Percentiles rank a stretch among this genome's conserved stretches.
These are phyloP conservation scores for Monodelphis domestica DNA, from an alignment of 2,797 vertebrate genomes.

Conservation along the genomic window DNA sequence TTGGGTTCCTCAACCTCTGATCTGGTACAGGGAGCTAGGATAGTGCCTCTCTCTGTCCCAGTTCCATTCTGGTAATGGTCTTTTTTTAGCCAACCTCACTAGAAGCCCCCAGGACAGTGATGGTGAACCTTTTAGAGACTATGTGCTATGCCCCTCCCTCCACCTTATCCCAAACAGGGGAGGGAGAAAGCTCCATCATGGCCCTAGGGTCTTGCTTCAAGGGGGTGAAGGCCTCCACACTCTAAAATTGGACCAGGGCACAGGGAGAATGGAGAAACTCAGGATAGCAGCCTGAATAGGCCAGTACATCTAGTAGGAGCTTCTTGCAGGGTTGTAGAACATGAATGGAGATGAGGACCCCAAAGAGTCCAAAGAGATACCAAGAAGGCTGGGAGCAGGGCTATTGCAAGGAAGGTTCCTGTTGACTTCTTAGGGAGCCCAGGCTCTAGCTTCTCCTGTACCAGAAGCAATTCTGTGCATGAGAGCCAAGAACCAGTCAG, in stretches of 20 bases:
- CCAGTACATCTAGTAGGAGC: neutral
- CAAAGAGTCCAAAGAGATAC: slow-evolving; percentile 83
- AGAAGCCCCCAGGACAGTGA: no score
- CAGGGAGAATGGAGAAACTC: slow-evolving; percentile 82
- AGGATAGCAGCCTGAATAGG: slow-evolving; percentile 85
- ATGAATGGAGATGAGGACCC: slow-evolving; percentile 83
- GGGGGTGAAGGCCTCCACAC: slow-evolving; percentile 79
- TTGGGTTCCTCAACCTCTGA: neutral
- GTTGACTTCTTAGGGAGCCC: slow-evolving; percentile 60
- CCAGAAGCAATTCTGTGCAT: slow-evolving; percentile 88
- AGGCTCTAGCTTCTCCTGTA: slow-evolving; percentile 80
- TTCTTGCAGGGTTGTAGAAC: slow-evolving; percentile 84
- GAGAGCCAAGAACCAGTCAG: slow-evolving; percentile 85
- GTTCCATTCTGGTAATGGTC: neutral
- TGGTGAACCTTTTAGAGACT: no score
- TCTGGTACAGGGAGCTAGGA: neutral
- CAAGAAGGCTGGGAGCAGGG: slow-evolving; percentile 77
- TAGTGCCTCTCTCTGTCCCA: neutral
- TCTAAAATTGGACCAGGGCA: slow-evolving; percentile 73
- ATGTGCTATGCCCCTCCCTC: no score
- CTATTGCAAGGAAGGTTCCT: no score
- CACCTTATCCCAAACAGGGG: no score
- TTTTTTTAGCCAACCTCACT: neutral
- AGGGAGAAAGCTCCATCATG: no score
- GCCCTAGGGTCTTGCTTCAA: slow-evolving; percentile 79